Evolutionary conservation across 2,113 vertebrate species (phyloP).

Genomic region (Ictalurus furcatus): DNA sequence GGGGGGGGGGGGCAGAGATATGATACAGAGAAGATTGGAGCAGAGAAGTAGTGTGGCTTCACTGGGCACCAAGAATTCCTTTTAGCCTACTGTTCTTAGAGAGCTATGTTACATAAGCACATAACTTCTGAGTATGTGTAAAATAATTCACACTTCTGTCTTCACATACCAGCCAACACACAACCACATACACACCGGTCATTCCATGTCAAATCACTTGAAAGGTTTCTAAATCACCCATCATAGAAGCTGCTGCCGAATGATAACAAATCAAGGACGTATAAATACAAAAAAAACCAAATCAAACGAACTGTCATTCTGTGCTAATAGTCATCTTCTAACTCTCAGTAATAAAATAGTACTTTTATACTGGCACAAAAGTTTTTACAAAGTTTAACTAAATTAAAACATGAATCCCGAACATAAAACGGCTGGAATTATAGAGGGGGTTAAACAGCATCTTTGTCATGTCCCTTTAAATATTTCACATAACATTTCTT

Average conservation of each 20-base stretch:
- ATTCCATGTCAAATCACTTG: conserved; percentile 13
- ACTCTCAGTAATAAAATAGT: background rate
- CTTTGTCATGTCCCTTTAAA: background rate
- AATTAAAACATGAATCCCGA: background rate
- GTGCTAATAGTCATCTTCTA: conserved; percentile 5
- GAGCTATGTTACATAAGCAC: conserved; percentile 52
- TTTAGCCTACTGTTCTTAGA: conserved; percentile 75
- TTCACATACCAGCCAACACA: conserved; percentile 1
- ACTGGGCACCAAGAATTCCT: conserved; percentile 72
- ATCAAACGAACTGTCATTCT: background rate
- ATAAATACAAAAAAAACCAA: background rate
- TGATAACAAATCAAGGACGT: background rate
- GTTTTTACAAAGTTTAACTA: background rate
- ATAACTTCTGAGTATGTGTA: conserved; percentile 28
- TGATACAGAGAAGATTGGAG: conserved; percentile 37
- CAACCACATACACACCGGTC: conserved; percentile 29
- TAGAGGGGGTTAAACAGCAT: background rate
- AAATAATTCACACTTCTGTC: conserved; percentile 22
- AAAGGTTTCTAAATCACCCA: background rate
- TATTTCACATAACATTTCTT: background rate
- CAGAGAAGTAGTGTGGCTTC: conserved; percentile 75
- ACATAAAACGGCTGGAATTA: background rate
- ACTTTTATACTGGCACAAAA: background rate
- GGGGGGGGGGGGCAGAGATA: conserved; percentile 9
- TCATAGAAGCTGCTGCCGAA: background rate